A percentile compares a stretch with the other conserved stretches of the same genome.
phyloP scores from a whole-genome alignment of 92 coral and sea anemone genomes.

The Heliopora coerulea region DNA sequence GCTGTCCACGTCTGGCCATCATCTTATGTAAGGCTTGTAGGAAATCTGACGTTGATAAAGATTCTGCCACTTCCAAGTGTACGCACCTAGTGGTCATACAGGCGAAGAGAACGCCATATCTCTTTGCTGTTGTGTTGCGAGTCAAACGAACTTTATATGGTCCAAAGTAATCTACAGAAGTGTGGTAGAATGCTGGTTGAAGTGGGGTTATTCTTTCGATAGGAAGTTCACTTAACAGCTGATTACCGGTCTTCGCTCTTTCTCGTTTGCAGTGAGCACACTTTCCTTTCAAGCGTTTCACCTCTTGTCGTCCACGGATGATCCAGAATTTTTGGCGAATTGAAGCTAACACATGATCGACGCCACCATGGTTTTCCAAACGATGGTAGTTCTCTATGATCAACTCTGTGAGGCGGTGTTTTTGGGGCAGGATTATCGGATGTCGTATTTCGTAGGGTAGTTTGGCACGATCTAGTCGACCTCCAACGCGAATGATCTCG shows the following conservation, averaged over 20 bases:
- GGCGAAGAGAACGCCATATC: constrained; percentile 27
- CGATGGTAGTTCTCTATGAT: constrained; percentile 16
- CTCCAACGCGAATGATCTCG: constrained; percentile 21
- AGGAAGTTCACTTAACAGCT: constrained; percentile 29
- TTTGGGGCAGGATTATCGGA: constrained; percentile 19
- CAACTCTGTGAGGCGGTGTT: constrained; percentile 32
- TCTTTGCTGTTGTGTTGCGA: constrained; percentile 19
- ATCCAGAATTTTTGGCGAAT: constrained; percentile 36
- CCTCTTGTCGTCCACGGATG: constrained; percentile 32
- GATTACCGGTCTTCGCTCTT: constrained; percentile 8
- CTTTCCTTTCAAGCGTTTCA: background rate
- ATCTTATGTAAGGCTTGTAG: constrained; percentile 30
- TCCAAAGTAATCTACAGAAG: constrained; percentile 21
- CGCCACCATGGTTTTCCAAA: constrained; percentile 17
- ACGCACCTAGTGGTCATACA: constrained; percentile 31
- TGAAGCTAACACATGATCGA: constrained; percentile 24
- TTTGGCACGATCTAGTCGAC: constrained; percentile 14
- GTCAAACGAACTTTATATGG: constrained; percentile 13
- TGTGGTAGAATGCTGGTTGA: constrained; percentile 34
- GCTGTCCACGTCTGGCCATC: constrained; percentile 34
- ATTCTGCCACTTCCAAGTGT: constrained; percentile 14
- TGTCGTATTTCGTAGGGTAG: constrained; percentile 13
- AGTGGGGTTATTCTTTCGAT: constrained; percentile 14
- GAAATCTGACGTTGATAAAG: constrained; percentile 12
- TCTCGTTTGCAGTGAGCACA: constrained; percentile 8